These are phyloP conservation scores for Chrosomus eos DNA, from an alignment of 2,797 vertebrate species.

Conservation along the genomic window DNA sequence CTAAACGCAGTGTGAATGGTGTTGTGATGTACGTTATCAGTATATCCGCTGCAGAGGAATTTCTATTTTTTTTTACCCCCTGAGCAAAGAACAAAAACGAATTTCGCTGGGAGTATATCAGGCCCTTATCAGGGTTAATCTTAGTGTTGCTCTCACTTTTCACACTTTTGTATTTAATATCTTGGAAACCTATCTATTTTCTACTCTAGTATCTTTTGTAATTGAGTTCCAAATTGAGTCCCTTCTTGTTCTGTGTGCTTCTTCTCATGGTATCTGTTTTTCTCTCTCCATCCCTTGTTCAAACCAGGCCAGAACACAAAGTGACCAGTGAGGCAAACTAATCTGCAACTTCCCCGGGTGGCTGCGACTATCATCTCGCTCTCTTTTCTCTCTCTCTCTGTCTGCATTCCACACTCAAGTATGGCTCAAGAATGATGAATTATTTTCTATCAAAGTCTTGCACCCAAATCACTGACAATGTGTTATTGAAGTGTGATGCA, in stretches of 20 bases:
- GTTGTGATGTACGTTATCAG: neutral
- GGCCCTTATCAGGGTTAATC: neutral
- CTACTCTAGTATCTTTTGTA: neutral
- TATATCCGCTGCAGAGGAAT: neutral
- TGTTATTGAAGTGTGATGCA: neutral
- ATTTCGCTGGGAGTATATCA: neutral
- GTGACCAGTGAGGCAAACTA: slow-evolving; percentile 83
- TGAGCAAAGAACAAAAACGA: neutral
- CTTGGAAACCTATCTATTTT: neutral
- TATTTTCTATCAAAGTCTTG: slow-evolving; percentile 17
- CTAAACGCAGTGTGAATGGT: neutral
- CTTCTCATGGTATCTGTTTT: slow-evolving; percentile 28
- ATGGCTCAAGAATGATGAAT: slow-evolving; percentile 47
- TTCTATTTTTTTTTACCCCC: neutral
- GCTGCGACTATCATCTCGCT: slow-evolving; percentile 57
- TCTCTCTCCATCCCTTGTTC: slow-evolving; percentile 70
- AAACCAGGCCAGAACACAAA: slow-evolving; percentile 80
- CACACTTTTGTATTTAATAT: neutral
- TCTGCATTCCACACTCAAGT: slow-evolving; percentile 62
- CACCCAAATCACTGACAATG: slow-evolving; percentile 4
- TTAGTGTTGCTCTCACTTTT: neutral
- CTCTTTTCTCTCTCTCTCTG: slow-evolving; percentile 68
- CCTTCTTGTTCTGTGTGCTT: slow-evolving; percentile 21
- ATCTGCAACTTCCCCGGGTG: slow-evolving; percentile 83
- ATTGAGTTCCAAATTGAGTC: slow-evolving; percentile 17